phyloP scores from a whole-genome alignment of 2,113 vertebrate genomes.

The Charadrius vociferus region DNA sequence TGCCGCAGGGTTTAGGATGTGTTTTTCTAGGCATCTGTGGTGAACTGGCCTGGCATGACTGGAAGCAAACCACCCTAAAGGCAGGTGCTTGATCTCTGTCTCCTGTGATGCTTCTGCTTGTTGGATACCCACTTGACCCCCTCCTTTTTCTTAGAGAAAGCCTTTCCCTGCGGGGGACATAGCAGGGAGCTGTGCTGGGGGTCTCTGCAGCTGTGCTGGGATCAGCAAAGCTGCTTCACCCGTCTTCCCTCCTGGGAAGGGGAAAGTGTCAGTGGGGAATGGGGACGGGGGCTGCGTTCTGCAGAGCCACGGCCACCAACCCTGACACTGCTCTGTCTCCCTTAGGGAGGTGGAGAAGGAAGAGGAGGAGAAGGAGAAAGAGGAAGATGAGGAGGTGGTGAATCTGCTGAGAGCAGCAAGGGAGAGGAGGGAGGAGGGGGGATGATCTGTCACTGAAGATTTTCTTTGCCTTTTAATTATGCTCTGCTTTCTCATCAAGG shows the following conservation, averaged over 20 bases:
- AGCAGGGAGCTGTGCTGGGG: neutral
- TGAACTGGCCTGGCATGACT: neutral
- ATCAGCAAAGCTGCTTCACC: neutral
- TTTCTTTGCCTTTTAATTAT: slow-evolving; percentile 20
- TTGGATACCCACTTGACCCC: neutral
- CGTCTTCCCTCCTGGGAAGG: neutral
- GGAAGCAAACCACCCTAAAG: neutral
- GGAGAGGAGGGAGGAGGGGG: neutral
- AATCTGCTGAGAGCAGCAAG: neutral
- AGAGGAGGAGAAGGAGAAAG: neutral
- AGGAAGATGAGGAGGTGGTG: neutral
- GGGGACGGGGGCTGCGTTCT: neutral
- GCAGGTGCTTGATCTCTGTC: neutral
- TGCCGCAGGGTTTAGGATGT: neutral
- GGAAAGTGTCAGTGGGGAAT: neutral
- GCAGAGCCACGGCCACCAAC: neutral
- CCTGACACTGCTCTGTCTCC: neutral
- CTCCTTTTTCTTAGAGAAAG: neutral
- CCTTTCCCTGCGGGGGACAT: neutral
- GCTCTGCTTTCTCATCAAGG: neutral
- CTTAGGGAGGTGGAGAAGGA: neutral
- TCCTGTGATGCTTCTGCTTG: neutral
- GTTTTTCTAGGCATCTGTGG: neutral
- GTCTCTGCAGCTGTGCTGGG: neutral
- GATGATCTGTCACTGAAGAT: neutral